These are phyloP conservation scores for Zosterops japonicus DNA, from an alignment of 2,113 vertebrate species.

Conservation along the genomic window DNA sequence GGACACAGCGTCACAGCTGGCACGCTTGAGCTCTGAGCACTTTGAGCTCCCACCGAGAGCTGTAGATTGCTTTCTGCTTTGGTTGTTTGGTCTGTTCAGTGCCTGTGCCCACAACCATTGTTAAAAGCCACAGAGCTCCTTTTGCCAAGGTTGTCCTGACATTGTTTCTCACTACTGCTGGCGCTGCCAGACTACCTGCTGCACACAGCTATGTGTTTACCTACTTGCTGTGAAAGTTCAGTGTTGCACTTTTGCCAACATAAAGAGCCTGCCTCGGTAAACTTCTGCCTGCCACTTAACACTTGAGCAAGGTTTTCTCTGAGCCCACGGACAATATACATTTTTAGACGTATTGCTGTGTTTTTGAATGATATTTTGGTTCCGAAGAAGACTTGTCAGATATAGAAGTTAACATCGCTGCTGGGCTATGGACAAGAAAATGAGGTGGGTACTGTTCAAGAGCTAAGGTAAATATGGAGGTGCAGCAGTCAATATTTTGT, in stretches of 20 bases:
- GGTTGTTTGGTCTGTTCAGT: not conserved
- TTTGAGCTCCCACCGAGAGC: fast-evolving
- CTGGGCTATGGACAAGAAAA: slow-evolving; percentile 13
- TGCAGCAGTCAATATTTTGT: not conserved
- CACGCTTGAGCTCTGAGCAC: fast-evolving
- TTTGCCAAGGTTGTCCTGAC: slow-evolving; percentile 4
- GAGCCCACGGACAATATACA: not conserved
- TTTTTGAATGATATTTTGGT: not conserved
- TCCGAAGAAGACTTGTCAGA: not conserved
- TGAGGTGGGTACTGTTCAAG: slow-evolving; percentile 15
- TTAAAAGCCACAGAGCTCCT: not conserved
- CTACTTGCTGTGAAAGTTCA: not conserved
- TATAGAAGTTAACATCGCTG: not conserved
- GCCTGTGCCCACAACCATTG: not conserved
- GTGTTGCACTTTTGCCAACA: not conserved
- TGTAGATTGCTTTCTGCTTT: not conserved
- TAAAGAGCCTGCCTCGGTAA: not conserved
- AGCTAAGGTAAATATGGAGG: not conserved
- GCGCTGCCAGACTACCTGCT: not conserved
- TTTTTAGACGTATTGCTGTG: not conserved
- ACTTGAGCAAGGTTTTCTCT: not conserved
- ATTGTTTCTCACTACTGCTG: not conserved
- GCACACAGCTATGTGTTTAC: not conserved
- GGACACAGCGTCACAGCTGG: fast-evolving
- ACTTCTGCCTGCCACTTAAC: not conserved